Evolutionary conservation across 2,797 vertebrate species (phyloP).

Genomic region (Molothrus ater): DNA sequence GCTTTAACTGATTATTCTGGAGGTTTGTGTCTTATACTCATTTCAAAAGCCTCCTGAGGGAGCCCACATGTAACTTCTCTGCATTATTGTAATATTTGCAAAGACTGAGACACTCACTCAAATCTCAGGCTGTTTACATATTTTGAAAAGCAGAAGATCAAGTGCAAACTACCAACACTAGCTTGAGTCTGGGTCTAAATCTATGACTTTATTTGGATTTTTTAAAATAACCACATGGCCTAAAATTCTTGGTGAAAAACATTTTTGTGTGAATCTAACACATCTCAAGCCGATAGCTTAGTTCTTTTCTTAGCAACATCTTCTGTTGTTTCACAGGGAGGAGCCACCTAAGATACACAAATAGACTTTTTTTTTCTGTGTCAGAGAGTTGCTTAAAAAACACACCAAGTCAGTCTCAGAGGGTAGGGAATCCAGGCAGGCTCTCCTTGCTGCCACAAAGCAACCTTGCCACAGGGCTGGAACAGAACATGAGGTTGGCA

Average conservation of each 20-base stretch:
- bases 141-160: neutral
- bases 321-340: neutral
- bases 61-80: neutral
- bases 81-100: neutral
- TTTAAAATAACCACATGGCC: neutral
- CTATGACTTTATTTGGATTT: neutral
- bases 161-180: neutral
- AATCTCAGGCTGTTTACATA: neutral
- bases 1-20: neutral
- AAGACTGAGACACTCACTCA: neutral
- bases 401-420: neutral
- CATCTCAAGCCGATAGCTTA: neutral
- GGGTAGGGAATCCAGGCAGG: neutral
- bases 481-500: neutral
- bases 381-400: neutral
- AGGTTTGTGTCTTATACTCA: neutral
- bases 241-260: neutral
- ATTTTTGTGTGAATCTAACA: neutral
- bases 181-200: neutral
- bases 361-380: neutral
- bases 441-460: neutral
- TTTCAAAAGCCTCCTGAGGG: neutral
- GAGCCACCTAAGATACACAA: no score
- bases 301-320: neutral
- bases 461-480: neutral